Percentiles rank a stretch among this genome's conserved stretches.
phyloP scores from a whole-genome alignment of 2,888 invertebrate species.

The Agonopterix heracliana region DNA sequence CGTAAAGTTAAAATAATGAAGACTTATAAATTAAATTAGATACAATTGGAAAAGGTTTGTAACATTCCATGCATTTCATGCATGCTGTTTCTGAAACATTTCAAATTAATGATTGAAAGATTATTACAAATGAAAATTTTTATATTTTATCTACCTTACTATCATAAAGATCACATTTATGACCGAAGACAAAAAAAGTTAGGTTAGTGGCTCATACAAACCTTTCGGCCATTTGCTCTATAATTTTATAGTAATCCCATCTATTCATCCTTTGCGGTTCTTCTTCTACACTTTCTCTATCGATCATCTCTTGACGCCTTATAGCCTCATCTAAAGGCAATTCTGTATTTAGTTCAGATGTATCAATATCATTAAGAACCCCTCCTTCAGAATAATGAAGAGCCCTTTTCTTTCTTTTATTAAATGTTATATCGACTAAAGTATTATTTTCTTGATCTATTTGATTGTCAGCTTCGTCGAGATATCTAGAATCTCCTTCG shows the following conservation, averaged over 20 bases:
- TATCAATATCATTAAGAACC: slow-evolving; percentile 26
- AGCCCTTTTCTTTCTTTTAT: slow-evolving; percentile 49
- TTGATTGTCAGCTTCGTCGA: slow-evolving; percentile 24
- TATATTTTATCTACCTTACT: too few relatives aligned
- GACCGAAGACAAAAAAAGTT: too few relatives aligned
- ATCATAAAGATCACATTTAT: too few relatives aligned
- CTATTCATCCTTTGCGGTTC: slow-evolving; percentile 67
- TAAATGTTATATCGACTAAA: slow-evolving; percentile 59
- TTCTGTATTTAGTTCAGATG: slow-evolving; percentile 29
- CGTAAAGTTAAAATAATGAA: too few relatives aligned
- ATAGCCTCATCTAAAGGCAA: slow-evolving; percentile 64
- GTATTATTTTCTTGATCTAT: slow-evolving; percentile 42
- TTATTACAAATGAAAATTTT: too few relatives aligned
- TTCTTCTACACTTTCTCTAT: slow-evolving; percentile 38
- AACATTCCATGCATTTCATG: too few relatives aligned
- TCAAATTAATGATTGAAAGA: too few relatives aligned
- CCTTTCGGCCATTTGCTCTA: slow-evolving; percentile 78
- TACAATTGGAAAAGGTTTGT: too few relatives aligned
- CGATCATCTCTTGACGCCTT: slow-evolving; percentile 65
- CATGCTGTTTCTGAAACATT: too few relatives aligned
- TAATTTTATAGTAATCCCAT: slow-evolving; percentile 81
- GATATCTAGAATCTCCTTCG: slow-evolving; percentile 24
- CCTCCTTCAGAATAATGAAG: slow-evolving; percentile 57
- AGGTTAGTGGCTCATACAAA: slow-evolving; percentile 23
- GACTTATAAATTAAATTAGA: too few relatives aligned